Evolutionary conservation across 2,113 vertebrate species (phyloP), one percentile per base, ranked within the genome.

Genomic region (Hippocampus zosterae): DNA sequence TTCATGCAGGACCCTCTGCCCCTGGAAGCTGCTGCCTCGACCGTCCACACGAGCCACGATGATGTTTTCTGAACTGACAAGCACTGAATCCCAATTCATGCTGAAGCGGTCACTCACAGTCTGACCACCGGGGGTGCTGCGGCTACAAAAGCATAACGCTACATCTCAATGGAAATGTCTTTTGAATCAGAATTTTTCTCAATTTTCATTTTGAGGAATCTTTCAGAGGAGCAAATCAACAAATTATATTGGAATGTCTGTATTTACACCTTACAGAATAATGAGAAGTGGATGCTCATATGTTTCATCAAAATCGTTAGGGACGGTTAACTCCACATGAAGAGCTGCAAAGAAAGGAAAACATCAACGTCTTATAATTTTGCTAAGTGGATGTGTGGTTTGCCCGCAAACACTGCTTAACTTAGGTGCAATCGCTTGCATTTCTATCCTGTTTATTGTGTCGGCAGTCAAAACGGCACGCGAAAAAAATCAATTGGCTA

Each of bases 41-140:
- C 96, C 95, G 73, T 98, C 97, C 85, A 98, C 94, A 48, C 93
- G 94, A 82, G 94, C 97, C 82, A 95, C 88, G 68, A 99, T 94
- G 74, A 97, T 83, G 72, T 90, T 92, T 82, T 96, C 94, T 1
- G 92, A 95, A 86, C 96, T 97, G 71, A 96, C 93, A 88, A 99
- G 93, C 68, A 98, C 95, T 1, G 96, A 96, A 84, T 97, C 96
- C 97, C 97, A 98, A 33, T 33, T 33, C 29, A 33, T 13, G 88
- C 93, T 92, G 78, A 97, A 55, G 84, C 91, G 92, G 84, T 99
- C 97, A 67, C 92, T 94, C 82, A 98, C 97, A 60, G 94, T 81
- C 82, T 99, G 97, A 70, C 93, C 93, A 84, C 97, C 97, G 50
- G 95, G 97, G 87, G 10, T 23, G 2, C 53, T n/a, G 19, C n/a